A percentile compares a stretch with the other conserved stretches of the same genome.
phyloP scores from a whole-genome alignment of 2,888 invertebrate genomes.

The Cephus spinipes region DNA sequence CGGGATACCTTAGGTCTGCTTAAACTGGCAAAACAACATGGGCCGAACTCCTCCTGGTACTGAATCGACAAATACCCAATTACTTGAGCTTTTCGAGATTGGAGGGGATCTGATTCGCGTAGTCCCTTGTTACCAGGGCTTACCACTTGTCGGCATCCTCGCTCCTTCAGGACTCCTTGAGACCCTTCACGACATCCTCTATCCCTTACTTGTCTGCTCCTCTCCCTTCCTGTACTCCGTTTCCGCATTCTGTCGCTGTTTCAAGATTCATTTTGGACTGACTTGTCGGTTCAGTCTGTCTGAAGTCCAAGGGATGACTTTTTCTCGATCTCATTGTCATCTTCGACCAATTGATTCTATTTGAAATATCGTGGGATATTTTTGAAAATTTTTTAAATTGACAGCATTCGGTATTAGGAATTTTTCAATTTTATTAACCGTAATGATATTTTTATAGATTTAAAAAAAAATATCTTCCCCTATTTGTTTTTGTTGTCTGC shows the following conservation, averaged over 20 bases:
- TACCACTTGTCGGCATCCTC: slow-evolving; percentile 12
- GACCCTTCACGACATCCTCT: neutral
- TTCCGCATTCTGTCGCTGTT: neutral
- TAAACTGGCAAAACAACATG: neutral
- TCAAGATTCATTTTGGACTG: neutral
- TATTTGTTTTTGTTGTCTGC: neutral
- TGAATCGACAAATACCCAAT: neutral
- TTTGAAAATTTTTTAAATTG: neutral
- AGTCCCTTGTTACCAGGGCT: slow-evolving; percentile 24
- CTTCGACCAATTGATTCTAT: neutral
- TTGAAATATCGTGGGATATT: neutral
- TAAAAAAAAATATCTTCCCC: no score
- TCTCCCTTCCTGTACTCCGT: neutral
- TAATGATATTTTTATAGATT: no score
- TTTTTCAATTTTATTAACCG: no score
- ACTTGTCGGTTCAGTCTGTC: neutral
- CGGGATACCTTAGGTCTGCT: neutral
- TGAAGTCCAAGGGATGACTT: neutral
- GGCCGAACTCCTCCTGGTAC: neutral
- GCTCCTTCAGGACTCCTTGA: neutral
- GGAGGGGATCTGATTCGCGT: slow-evolving; percentile 14
- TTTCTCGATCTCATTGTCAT: neutral
- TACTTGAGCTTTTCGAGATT: neutral
- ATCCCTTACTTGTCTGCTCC: neutral
- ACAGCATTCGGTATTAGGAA: no score